phyloP scores from a whole-genome alignment of 2,888 invertebrate species.

The Pammene aurita region DNA sequence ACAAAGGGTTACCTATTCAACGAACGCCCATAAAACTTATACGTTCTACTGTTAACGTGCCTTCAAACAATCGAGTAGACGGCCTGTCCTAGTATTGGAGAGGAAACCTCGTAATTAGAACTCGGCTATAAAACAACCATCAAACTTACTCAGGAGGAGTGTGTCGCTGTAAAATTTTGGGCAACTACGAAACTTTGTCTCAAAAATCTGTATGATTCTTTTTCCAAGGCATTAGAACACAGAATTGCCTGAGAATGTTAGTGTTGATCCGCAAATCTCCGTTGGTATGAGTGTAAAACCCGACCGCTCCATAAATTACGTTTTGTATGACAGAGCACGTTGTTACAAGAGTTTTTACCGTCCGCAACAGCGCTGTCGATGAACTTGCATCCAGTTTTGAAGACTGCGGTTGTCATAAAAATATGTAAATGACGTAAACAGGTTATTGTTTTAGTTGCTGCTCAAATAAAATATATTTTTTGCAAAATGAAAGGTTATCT shows the following conservation, averaged over 20 bases:
- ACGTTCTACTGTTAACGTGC: slow-evolving; percentile 34
- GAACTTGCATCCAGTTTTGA: slow-evolving; percentile 50
- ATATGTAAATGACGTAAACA: slow-evolving; percentile 13
- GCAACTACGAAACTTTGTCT: slow-evolving; percentile 44
- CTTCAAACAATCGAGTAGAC: slow-evolving; percentile 51
- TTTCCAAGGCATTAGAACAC: slow-evolving; percentile 44
- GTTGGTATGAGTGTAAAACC: slow-evolving; percentile 55
- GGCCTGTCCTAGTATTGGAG: slow-evolving; percentile 69
- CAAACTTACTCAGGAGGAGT: slow-evolving; percentile 73
- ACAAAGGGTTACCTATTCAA: slow-evolving; percentile 42
- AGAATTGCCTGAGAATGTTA: slow-evolving; percentile 43
- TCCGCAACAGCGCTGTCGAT: slow-evolving; percentile 65
- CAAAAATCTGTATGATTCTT: slow-evolving; percentile 41
- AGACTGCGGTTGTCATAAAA: slow-evolving; percentile 34
- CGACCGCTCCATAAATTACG: slow-evolving; percentile 74
- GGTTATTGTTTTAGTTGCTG: slow-evolving; percentile 6
- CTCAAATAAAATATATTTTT: not conserved
- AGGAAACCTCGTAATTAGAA: slow-evolving; percentile 79
- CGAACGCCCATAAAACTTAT: slow-evolving; percentile 38
- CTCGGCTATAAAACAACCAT: slow-evolving; percentile 79
- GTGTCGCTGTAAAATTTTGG: slow-evolving; percentile 62
- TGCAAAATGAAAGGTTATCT: too few relatives aligned
- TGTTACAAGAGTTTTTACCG: slow-evolving; percentile 72
- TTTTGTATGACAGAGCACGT: slow-evolving; percentile 76
- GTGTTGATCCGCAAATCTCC: slow-evolving; percentile 35